Conservation (phyloP, 2,797 vertebrate species). For the Falco concolor region DNA sequence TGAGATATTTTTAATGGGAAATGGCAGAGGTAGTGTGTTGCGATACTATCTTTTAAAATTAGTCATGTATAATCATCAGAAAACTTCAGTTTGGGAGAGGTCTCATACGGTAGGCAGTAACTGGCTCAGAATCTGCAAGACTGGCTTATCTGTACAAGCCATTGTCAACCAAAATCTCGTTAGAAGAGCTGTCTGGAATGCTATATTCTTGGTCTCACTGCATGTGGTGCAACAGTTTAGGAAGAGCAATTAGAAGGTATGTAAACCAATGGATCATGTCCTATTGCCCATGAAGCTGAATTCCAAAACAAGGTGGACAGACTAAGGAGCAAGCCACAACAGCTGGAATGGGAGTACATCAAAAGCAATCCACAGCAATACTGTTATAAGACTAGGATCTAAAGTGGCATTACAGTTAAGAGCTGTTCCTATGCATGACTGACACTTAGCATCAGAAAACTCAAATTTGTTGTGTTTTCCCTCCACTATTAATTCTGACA, state of each 20-base stretch:
- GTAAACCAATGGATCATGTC: neutral
- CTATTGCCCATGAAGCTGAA: neutral
- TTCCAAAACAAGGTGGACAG: neutral
- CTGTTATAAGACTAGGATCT: neutral
- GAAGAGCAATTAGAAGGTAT: neutral
- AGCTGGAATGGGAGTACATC: neutral
- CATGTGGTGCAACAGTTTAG: neutral
- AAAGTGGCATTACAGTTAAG: neutral
- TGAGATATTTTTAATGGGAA: constrained; percentile 6
- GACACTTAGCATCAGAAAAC: neutral
- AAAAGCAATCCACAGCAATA: neutral
- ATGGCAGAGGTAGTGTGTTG: neutral
- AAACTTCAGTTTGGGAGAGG: neutral
- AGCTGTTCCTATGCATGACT: neutral
- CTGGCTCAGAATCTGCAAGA: neutral
- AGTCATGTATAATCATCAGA: neutral
- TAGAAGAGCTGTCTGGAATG: neutral
- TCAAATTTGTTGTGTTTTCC: neutral
- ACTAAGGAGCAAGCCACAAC: neutral
- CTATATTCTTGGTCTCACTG: neutral
- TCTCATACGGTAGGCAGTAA: neutral
- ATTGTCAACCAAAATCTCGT: neutral
- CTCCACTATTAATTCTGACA: neutral
- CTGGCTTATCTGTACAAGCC: neutral
- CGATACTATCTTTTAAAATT: constrained; percentile 22